Evolutionary conservation across 2,888 invertebrate species (phyloP).

Genomic region (Suillia variegata): DNA sequence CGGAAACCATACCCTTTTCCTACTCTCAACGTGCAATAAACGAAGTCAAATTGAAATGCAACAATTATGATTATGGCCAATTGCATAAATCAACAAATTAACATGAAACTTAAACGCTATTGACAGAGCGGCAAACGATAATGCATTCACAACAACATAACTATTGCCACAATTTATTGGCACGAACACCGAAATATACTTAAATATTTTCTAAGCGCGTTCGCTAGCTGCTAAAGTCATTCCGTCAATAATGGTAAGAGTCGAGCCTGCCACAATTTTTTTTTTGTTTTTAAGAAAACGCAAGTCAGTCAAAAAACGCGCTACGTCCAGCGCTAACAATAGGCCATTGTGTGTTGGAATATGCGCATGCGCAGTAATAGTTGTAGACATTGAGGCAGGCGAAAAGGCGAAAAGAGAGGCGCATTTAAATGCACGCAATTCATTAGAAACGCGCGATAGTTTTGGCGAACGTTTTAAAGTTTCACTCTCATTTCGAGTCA

Average conservation of each 20-base stretch:
- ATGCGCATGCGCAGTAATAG: slow-evolving; percentile 12
- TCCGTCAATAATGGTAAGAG: not conserved
- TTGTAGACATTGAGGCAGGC: no score
- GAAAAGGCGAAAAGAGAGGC: not conserved
- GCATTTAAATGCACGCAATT: slow-evolving; percentile 18
- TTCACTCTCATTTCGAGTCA: slow-evolving; percentile 12
- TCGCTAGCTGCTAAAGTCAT: not conserved
- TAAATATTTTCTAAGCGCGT: not conserved
- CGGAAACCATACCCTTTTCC: slow-evolving; percentile 22
- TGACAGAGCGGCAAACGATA: slow-evolving; percentile 16
- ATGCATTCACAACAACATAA: not conserved
- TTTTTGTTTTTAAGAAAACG: no score
- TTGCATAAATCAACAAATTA: slow-evolving; percentile 36
- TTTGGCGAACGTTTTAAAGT: no score
- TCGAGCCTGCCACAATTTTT: no score
- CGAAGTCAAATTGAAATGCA: slow-evolving; percentile 27
- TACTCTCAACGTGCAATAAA: not conserved
- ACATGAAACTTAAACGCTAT: slow-evolving; percentile 26
- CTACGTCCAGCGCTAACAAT: not conserved
- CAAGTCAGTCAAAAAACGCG: not conserved
- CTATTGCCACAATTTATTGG: slow-evolving; percentile 19
- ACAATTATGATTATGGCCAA: slow-evolving; percentile 33
- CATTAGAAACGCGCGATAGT: slow-evolving; percentile 11
- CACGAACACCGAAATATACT: slow-evolving; percentile 15
- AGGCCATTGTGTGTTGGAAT: not conserved